These are phyloP conservation scores for Drosophila paulistorum DNA, from an alignment of 1,140 invertebrate species.

Conservation along the genomic window DNA sequence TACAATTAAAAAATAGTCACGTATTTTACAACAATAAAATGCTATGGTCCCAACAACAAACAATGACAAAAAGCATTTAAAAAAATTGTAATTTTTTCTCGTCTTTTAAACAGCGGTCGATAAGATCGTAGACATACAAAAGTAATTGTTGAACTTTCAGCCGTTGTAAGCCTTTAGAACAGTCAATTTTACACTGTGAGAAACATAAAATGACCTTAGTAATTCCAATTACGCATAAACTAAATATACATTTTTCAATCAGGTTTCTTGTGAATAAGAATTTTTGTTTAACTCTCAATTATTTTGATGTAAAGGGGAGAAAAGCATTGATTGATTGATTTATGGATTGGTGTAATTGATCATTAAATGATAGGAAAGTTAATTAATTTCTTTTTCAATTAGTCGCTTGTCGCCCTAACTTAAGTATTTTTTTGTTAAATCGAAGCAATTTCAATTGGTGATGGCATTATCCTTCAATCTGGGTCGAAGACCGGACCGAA, in stretches of 20 bases:
- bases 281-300: too few species aligned
- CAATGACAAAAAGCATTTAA: constrained; percentile 42
- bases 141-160: background rate
- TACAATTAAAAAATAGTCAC: constrained; percentile 73
- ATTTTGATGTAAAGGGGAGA: too few species aligned
- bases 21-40: constrained; percentile 41
- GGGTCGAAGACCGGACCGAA: background rate
- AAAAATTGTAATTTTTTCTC: background rate
- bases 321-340: too few species aligned
- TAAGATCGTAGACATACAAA: constrained; percentile 14
- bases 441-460: too few species aligned
- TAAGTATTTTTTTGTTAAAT: too few species aligned
- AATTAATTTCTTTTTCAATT: too few species aligned
- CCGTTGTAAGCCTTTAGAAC: background rate
- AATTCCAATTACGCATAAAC: background rate
- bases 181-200: background rate
- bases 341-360: too few species aligned
- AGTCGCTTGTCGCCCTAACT: too few species aligned
- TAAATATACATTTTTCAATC: too few species aligned
- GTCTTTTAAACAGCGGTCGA: constrained; percentile 25
- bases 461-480: background rate
- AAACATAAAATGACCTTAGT: background rate
- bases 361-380: too few species aligned
- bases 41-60: constrained; percentile 16
- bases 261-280: too few species aligned